Conservation (phyloP, 1,140 invertebrate species). For the Bombyx mori region DNA sequence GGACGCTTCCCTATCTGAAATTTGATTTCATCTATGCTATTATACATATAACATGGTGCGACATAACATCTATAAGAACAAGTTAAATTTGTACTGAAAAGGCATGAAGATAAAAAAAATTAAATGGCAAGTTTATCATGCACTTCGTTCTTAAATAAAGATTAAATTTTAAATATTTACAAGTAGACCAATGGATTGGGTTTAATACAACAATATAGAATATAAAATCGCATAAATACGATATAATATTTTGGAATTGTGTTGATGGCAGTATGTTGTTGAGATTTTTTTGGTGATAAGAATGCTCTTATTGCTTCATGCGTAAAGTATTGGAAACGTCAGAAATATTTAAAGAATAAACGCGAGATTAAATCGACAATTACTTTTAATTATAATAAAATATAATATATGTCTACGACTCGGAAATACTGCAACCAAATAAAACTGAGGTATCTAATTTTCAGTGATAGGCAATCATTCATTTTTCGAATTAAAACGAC, state of each 20-base stretch:
- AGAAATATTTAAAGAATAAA: not conserved
- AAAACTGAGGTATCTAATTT: not conserved
- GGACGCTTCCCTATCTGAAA: not conserved
- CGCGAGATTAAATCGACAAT: not conserved
- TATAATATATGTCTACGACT: not conserved
- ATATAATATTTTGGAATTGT: no score
- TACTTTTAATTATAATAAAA: not conserved
- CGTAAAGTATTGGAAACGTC: not conserved
- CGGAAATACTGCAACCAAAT: not conserved
- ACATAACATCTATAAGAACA: no score
- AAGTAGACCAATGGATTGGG: no score
- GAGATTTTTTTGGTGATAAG: not conserved
- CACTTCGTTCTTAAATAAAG: not conserved
- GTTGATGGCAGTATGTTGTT: no score
- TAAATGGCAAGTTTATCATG: not conserved
- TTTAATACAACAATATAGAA: no score
- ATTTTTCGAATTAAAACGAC: no score
- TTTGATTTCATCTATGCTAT: not conserved
- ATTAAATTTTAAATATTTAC: not conserved
- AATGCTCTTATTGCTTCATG: not conserved
- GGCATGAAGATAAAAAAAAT: not conserved
- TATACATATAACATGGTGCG: not conserved
- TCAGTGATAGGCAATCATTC: not conserved
- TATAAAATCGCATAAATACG: no score
- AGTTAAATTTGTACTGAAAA: no score